Evolutionary conservation across 1,140 invertebrate species (phyloP).

Genomic region (Drosophila ananassae): DNA sequence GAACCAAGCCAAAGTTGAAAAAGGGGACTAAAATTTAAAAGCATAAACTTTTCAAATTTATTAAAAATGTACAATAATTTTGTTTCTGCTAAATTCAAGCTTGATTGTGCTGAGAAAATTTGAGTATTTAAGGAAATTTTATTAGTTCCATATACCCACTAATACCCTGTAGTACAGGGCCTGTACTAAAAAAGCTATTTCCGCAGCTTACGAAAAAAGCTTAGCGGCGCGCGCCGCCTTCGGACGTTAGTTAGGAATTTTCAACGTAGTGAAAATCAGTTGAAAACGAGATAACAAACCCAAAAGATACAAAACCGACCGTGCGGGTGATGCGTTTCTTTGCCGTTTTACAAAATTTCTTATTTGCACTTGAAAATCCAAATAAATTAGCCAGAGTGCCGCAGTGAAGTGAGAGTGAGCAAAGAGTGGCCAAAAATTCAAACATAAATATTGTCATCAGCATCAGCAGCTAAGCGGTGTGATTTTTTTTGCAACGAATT

Average conservation of each 20-base stretch:
- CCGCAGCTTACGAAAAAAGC: constrained; percentile 47
- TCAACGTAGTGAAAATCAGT: constrained; percentile 75
- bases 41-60: not conserved
- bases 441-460: constrained; percentile 7
- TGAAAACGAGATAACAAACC: constrained; percentile 81
- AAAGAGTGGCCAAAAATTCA: constrained; percentile 4
- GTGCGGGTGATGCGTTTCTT: constrained; percentile 40
- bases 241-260: constrained; percentile 75
- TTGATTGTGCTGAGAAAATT: no score
- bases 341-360: constrained; percentile 10
- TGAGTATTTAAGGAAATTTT: no score
- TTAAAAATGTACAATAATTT: not conserved
- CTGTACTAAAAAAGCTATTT: constrained; percentile 59
- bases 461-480: not conserved
- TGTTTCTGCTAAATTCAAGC: no score
- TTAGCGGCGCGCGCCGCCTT: constrained; percentile 37
- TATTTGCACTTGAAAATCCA: constrained; percentile 34
- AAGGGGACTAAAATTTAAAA: not conserved
- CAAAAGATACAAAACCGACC: constrained; percentile 62
- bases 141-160: constrained; percentile 14
- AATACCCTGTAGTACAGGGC: constrained; percentile 46
- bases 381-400: constrained; percentile 44
- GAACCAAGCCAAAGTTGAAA: not conserved
- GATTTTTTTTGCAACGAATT: constrained; percentile 4
- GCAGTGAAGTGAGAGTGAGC: constrained; percentile 32